These are phyloP conservation scores for Xyliphius kryptos DNA, from an alignment of 2,113 vertebrate genomes.

Conservation along the genomic window DNA sequence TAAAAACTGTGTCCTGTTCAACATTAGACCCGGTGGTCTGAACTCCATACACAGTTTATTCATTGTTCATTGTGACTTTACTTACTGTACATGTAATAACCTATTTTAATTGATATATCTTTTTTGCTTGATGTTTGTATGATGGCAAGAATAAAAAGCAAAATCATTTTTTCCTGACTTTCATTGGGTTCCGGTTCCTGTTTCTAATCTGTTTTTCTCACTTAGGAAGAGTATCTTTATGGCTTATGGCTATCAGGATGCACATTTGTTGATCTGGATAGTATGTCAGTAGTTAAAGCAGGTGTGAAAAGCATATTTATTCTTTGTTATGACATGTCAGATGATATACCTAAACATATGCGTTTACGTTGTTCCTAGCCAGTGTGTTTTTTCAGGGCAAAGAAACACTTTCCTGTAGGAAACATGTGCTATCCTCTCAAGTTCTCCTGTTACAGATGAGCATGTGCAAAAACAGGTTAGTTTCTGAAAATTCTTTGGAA, in stretches of 20 bases:
- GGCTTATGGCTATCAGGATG: constrained; percentile 24
- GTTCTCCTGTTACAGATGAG: constrained; percentile 18
- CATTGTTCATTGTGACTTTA: too few relatives aligned
- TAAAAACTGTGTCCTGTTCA: too few relatives aligned
- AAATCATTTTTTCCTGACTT: not conserved
- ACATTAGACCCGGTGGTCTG: too few relatives aligned
- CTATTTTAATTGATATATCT: not conserved
- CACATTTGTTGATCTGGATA: constrained; percentile 3
- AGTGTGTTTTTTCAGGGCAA: constrained; percentile 25
- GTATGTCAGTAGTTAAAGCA: not conserved
- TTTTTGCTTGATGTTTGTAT: not conserved
- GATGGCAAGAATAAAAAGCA: not conserved
- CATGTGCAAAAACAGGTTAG: constrained; percentile 27
- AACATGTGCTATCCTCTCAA: not conserved
- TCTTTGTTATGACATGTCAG: constrained; percentile 9
- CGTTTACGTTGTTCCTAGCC: constrained; percentile 1
- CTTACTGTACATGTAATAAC: not conserved
- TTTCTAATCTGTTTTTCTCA: constrained; percentile 11
- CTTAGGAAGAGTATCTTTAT: not conserved
- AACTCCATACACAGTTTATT: too few relatives aligned
- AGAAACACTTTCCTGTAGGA: constrained; percentile 37
- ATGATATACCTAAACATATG: not conserved
- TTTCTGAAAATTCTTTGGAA: constrained; percentile 23
- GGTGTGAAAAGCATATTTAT: too few relatives aligned
- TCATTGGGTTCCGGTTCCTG: constrained; percentile 21